Conservation (phyloP, 2,113 vertebrate genomes). For the Bos indicus region DNA sequence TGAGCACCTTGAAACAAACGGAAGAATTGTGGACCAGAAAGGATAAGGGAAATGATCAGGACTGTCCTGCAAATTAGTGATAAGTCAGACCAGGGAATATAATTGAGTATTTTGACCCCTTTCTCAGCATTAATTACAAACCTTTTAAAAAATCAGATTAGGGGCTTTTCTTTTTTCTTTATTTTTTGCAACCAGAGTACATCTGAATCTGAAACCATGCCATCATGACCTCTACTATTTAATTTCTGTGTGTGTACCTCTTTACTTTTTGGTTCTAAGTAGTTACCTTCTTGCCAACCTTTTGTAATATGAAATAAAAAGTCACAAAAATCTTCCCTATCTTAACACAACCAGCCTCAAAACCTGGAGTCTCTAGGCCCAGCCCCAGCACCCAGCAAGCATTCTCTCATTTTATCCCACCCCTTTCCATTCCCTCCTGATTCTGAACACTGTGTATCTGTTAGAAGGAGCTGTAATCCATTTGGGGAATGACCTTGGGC, state of each 20-base stretch:
- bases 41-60: background rate
- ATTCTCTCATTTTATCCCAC: background rate
- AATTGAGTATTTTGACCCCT: background rate
- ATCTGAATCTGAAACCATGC: background rate
- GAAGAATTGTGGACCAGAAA: background rate
- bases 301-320: background rate
- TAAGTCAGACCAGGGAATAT: background rate
- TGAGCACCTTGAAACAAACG: background rate
- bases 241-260: background rate
- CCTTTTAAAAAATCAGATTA: background rate
- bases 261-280: background rate
- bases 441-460: background rate
- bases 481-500: background rate
- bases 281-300: background rate
- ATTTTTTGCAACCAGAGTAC: background rate
- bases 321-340: background rate
- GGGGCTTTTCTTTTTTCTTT: background rate
- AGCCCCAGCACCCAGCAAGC: no score
- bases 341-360: background rate
- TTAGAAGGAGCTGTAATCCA: background rate
- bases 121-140: background rate
- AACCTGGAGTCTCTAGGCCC: background rate
- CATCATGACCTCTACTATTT: background rate
- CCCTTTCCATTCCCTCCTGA: accelerated
- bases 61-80: background rate